Percentiles rank a stretch among this genome's conserved stretches.
Conservation (phyloP, 1,140 invertebrate species). For the Euwallacea similis region DNA sequence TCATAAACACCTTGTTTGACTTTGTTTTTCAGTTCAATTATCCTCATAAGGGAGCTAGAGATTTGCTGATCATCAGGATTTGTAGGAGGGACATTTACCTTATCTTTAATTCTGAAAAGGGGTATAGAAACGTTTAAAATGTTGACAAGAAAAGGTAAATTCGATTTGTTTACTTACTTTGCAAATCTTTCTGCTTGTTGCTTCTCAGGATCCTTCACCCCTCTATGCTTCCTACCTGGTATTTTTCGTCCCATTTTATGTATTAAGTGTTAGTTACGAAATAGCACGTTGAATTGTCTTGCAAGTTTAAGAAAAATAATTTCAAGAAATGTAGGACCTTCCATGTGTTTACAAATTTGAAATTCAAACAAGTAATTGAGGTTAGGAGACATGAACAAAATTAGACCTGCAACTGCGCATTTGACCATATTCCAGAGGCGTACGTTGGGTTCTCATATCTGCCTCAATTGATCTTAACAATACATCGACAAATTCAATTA, state of each 20-base stretch:
- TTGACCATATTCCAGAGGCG: too few species aligned
- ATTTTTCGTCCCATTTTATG: slow-evolving; percentile 74
- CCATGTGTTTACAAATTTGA: too few species aligned
- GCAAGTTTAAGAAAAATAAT: too few species aligned
- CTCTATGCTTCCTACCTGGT: slow-evolving; percentile 69
- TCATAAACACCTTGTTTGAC: slow-evolving; percentile 51
- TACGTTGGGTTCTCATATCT: too few species aligned
- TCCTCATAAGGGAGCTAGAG: slow-evolving; percentile 61
- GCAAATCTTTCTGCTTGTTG: slow-evolving; percentile 62
- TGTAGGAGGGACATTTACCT: slow-evolving; percentile 68
- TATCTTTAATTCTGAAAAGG: slow-evolving; percentile 62
- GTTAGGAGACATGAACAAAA: too few species aligned
- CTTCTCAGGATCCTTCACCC: slow-evolving; percentile 68
- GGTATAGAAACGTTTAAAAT: slow-evolving; percentile 17
- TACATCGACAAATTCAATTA: too few species aligned
- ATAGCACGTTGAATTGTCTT: too few species aligned
- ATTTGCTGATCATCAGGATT: slow-evolving; percentile 67
- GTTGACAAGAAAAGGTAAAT: slow-evolving; percentile 11
- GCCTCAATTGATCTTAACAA: too few species aligned
- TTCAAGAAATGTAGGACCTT: too few species aligned
- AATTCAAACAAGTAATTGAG: too few species aligned
- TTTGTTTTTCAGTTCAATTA: slow-evolving; percentile 63
- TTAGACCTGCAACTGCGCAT: too few species aligned
- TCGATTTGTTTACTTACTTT: slow-evolving; percentile 53
- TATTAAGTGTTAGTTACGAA: not conserved